Evolutionary conservation across 2,113 vertebrate genomes (phyloP), one percentile per base, ranked within the genome.

Genomic region (Indicator maculatus): DNA sequence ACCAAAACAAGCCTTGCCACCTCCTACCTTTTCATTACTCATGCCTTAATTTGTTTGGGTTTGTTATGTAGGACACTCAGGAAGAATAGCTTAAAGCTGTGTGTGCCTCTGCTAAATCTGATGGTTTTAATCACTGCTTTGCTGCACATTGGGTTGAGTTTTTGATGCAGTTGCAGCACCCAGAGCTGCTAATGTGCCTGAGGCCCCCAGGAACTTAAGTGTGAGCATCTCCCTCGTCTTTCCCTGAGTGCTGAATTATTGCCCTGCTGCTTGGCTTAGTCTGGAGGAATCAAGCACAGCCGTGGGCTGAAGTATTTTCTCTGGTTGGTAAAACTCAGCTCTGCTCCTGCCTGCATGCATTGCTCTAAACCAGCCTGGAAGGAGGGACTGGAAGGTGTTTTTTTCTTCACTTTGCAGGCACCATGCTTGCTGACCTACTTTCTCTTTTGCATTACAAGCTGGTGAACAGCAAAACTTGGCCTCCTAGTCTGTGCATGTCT

Each of bases 21-120:
- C 95, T 97, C 95, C 96, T 72, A 95, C 93, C 84, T 93, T 83
- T 56, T 81, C 94, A 91, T 97, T 96, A 97, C 86, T 97, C 96
- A 97, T 87, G n/a, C 80, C 66, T 84, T 96, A 96, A 96, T 96
- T 95, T 97, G 95, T 96, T 96, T 97, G 96, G 94, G 91, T 96
- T 96, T 86, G 38, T 95, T 96, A 97, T 96, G 86, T 96, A 96
- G 97, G 97, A 56, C 96, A 69, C 64, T 88, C 63, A 23, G 93
- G 94, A 97, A 94, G 90, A 93, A 84, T 89, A 95, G 89, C 88
- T 95, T 73, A 96, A 84, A 95, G 93, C 96, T 91, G 69, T 82
- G 72, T 84, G 77, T 82, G 93, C 93, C 84, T 59, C 58, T 63
- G 36, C 88, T 79, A 30, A 63, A 90, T 59, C 78, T 63, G 78